Evolutionary conservation across 2,797 vertebrate genomes (phyloP).

Genomic region (Hippopotamyrus pictus): DNA sequence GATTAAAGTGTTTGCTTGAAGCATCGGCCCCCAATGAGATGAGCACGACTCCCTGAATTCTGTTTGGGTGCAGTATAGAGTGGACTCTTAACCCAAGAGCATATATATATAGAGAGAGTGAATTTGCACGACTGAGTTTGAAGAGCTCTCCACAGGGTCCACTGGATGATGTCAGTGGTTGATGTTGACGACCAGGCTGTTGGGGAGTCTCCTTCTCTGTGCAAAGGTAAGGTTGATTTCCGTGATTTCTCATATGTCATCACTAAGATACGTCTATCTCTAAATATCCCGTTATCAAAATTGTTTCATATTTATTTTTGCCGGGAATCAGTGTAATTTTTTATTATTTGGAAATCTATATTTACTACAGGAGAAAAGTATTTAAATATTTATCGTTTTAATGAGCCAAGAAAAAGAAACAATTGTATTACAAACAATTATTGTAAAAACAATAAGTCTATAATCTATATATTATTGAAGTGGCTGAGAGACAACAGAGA

Average conservation of each 20-base stretch:
- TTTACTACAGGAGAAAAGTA: neutral
- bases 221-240: slow-evolving; percentile 37
- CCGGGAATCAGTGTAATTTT: neutral
- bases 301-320: neutral
- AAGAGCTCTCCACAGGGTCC: neutral
- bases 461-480: neutral
- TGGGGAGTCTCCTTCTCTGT: slow-evolving; percentile 23
- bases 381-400: neutral
- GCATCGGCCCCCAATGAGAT: slow-evolving; percentile 44
- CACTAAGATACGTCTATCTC: neutral
- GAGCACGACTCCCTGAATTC: slow-evolving; percentile 42
- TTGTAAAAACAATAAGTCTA: neutral
- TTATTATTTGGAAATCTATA: neutral
- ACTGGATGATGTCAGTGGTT: slow-evolving; percentile 40
- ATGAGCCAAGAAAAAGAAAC: neutral
- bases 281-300: neutral
- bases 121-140: neutral
- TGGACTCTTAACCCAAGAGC: slow-evolving; percentile 32
- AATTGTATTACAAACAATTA: neutral
- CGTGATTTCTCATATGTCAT: neutral
- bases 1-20: slow-evolving; percentile 53
- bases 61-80: slow-evolving; percentile 42
- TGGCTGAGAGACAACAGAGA: neutral
- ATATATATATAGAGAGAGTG: slow-evolving; percentile 41
- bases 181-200: slow-evolving; percentile 30